Percentiles rank a stretch among this genome's conserved stretches.
phyloP scores from a whole-genome alignment of 2,797 vertebrate genomes.

The Poecilia picta region DNA sequence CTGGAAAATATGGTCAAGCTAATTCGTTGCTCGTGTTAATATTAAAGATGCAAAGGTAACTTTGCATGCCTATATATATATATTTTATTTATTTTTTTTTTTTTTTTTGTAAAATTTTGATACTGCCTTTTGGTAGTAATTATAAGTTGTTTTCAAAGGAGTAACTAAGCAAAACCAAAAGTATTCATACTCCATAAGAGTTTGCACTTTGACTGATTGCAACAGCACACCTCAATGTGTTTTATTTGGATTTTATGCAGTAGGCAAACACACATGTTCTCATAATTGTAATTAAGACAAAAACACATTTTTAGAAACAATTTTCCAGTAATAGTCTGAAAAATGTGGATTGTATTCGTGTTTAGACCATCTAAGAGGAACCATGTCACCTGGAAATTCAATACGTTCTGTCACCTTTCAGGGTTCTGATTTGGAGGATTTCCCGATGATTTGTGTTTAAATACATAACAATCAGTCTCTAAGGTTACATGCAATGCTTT shows the following conservation, averaged over 20 bases:
- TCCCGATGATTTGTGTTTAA: background rate
- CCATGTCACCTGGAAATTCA: background rate
- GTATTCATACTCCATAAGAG: background rate
- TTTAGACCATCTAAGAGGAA: background rate
- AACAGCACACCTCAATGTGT: background rate
- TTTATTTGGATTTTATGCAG: background rate
- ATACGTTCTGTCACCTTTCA: background rate
- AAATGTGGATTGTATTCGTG: background rate
- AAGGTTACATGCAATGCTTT: background rate
- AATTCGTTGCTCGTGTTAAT: conserved; percentile 23
- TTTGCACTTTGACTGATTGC: background rate
- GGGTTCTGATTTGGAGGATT: background rate
- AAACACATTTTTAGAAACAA: background rate
- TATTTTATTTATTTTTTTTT: background rate
- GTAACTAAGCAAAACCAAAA: background rate
- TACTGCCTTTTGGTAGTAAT: background rate
- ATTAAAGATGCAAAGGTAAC: conserved; percentile 40
- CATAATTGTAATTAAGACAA: background rate
- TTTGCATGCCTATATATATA: background rate
- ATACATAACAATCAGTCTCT: background rate
- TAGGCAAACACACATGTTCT: background rate
- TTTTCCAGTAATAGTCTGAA: background rate
- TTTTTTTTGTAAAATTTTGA: background rate
- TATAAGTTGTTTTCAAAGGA: background rate
- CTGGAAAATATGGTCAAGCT: conserved; percentile 31